Conservation (phyloP, 2,888 invertebrate genomes). For the Lydus trimaculatus region DNA sequence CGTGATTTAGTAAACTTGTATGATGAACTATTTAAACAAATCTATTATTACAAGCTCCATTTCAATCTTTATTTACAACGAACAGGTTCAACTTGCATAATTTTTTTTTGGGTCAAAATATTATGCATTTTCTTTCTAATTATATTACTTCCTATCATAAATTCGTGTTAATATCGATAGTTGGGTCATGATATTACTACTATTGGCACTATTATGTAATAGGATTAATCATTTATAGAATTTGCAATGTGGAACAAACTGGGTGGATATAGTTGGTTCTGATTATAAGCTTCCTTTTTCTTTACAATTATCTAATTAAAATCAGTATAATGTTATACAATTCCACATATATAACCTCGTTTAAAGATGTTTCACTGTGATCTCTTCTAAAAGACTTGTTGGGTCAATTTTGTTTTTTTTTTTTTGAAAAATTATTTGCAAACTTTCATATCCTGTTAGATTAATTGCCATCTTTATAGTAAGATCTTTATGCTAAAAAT, state of each 20-base stretch:
- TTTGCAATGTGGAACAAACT: slow-evolving; percentile 1
- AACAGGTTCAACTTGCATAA: background rate
- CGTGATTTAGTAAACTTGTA: background rate
- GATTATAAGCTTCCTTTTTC: background rate
- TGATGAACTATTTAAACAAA: background rate
- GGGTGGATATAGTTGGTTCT: background rate
- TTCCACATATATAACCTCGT: too few relatives aligned
- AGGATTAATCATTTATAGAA: background rate
- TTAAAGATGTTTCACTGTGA: background rate
- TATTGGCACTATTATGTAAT: background rate
- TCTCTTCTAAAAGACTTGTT: background rate
- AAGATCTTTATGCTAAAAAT: background rate
- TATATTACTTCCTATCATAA: background rate
- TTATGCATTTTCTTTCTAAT: background rate
- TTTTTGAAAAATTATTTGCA: background rate
- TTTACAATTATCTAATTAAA: background rate
- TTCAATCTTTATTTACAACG: slow-evolving; percentile 4
- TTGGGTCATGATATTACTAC: background rate
- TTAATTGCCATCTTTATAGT: background rate
- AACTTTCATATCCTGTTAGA: background rate
- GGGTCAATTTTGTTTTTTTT: background rate
- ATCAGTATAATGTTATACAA: background rate
- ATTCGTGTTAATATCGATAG: background rate
- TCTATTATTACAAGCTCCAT: background rate
- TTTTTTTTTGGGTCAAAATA: background rate